Evolutionary conservation across 2,888 invertebrate species (phyloP).

Genomic region (Heteromyza rotundicornis): DNA sequence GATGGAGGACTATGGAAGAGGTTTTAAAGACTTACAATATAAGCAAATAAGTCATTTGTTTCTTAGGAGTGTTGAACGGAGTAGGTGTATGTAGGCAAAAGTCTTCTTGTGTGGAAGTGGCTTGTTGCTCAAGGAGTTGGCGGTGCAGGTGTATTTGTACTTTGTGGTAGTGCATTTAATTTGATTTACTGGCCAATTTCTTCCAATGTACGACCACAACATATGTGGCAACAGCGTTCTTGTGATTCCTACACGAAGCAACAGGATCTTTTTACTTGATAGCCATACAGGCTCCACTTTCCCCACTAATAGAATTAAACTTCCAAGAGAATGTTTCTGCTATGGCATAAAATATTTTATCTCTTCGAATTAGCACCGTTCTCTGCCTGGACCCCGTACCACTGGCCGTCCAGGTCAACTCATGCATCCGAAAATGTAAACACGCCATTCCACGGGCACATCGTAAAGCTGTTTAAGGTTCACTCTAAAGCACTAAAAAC

Average conservation of each 20-base stretch:
- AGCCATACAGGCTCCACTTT: too few species aligned
- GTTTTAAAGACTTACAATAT: neutral
- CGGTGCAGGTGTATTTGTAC: neutral
- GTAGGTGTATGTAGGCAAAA: neutral
- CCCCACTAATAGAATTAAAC: too few species aligned
- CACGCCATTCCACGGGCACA: constrained; percentile 30
- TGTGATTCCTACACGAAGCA: too few species aligned
- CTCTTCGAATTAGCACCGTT: too few species aligned
- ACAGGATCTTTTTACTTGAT: too few species aligned
- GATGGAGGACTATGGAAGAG: neutral
- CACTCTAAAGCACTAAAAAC: constrained; percentile 6
- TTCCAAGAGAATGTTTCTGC: too few species aligned
- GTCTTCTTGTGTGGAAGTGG: neutral
- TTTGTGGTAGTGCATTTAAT: neutral
- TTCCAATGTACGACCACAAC: too few species aligned
- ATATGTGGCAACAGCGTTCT: too few species aligned
- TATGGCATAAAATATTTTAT: too few species aligned
- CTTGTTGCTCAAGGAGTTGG: neutral
- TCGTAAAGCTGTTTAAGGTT: constrained; percentile 30
- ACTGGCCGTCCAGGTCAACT: neutral
- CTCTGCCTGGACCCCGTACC: too few species aligned
- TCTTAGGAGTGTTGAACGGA: neutral
- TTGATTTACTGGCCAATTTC: constrained; percentile 15
- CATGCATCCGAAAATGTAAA: constrained; percentile 26
- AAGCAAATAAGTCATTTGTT: constrained; percentile 13